Evolutionary conservation across 2,797 vertebrate species (phyloP), one percentile per base, ranked within the genome.

Genomic region (Brachyalestes nurse): DNA sequence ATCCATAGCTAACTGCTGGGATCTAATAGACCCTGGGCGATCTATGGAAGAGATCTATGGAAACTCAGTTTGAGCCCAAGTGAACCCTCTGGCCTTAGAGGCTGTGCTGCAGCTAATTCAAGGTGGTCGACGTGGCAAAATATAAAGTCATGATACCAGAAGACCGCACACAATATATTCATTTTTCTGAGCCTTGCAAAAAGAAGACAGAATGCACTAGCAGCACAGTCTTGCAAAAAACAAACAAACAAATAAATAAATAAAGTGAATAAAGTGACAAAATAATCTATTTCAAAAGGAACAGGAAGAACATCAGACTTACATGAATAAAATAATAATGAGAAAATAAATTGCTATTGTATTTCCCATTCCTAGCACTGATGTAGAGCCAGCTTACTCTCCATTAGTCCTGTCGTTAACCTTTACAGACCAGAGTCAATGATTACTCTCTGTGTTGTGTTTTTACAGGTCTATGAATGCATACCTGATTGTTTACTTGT

Each of bases 401-500:
- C 40, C 6, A 12, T 21, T 9, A n/a, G 38, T 9, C 2, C 65
- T 45, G 17, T 65, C 21, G 21, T 67, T 49, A 16, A 19, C 17
- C 14, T 25, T 21, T 28, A 25, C 14, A 23, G 45, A 1, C 47
- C n/a, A 49, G 45, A 25, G 28, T 8, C 10, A 4, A 1, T 47
- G 62, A 57, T 71, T 19, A 47, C 47, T 42, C 47, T 42, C 55
- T 53, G 23, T 34, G 21, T 28, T 19, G 5, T 79, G 21, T 73
- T 19, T 79, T 72, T 71, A 16, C 90, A 99, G 97, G 88, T 99
- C 98, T 10, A 99, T 99, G 98, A 99, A 99, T 71, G 92, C 93
- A 28, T 99, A 96, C 92, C 94, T 99, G 86, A 84, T 99, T 62
- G 97, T 99, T 66, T 99, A 99, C 92, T 95, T 99, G 84, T 98